Conservation (phyloP, 2,113 vertebrate genomes). For the Narcine bancroftii region DNA sequence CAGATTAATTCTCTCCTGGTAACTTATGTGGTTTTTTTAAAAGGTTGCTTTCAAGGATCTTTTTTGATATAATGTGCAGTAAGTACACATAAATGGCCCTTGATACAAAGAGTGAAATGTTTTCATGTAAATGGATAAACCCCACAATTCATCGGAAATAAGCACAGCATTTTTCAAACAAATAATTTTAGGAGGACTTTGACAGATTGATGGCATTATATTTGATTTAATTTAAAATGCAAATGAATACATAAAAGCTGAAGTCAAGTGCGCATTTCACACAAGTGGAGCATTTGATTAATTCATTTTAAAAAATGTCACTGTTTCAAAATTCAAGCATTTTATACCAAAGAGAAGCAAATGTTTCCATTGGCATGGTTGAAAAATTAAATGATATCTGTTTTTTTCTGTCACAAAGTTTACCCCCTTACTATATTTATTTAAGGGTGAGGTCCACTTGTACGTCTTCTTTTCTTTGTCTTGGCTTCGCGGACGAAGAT, state of each 20-base stretch:
- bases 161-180: background rate
- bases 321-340: background rate
- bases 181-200: background rate
- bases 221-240: slow-evolving; percentile 13
- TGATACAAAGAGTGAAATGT: background rate
- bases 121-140: slow-evolving; percentile 25
- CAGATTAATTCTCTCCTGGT: slow-evolving; percentile 28
- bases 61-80: slow-evolving; percentile 18
- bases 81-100: slow-evolving; percentile 18
- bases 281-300: slow-evolving; percentile 1
- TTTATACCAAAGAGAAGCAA: background rate
- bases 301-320: slow-evolving; percentile 1
- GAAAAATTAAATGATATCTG: background rate
- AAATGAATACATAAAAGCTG: slow-evolving; percentile 25
- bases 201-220: slow-evolving; percentile 3
- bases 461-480: no score
- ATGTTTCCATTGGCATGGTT: background rate
- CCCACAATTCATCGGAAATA: background rate
- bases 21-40: slow-evolving; percentile 15
- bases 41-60: background rate
- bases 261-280: slow-evolving; percentile 1
- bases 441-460: background rate
- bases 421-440: background rate
- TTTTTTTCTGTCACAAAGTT: background rate
- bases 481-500: no score